These are phyloP conservation scores for Fundulus diaphanus DNA, from an alignment of 2,797 vertebrate species.

Conservation along the genomic window DNA sequence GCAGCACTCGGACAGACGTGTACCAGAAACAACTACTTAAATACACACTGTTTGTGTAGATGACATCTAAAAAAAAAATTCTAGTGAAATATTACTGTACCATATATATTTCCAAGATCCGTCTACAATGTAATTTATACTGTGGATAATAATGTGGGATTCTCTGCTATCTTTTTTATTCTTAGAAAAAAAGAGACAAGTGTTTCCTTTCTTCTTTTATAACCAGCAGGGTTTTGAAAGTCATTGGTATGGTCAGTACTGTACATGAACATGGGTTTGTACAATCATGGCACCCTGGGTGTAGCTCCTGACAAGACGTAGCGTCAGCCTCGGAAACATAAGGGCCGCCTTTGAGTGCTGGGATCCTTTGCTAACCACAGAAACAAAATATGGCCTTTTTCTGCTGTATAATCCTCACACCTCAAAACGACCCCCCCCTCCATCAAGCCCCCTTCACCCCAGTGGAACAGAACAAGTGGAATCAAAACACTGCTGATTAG, in stretches of 20 bases:
- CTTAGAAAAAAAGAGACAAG: constrained; percentile 89
- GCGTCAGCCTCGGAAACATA: constrained; percentile 66
- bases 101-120: constrained; percentile 85
- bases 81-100: constrained; percentile 84
- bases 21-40: constrained; percentile 48
- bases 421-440: constrained; percentile 1
- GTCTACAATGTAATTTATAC: constrained; percentile 99
- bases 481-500: constrained; percentile 78
- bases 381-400: constrained; percentile 76
- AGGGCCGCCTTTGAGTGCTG: constrained; percentile 67
- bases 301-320: constrained; percentile 67
- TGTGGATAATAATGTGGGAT: constrained; percentile 98
- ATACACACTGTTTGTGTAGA: constrained; percentile 73
- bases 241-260: constrained; percentile 91
- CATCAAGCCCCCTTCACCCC: constrained; percentile 22
- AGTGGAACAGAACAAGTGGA: constrained; percentile 62
- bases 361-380: constrained; percentile 82
- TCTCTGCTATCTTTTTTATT: constrained; percentile 98
- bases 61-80: constrained; percentile 59
- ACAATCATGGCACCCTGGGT: constrained; percentile 80
- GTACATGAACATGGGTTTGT: constrained; percentile 87
- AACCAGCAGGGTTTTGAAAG: constrained; percentile 94
- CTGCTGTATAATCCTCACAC: constrained; percentile 57
- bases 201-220: constrained; percentile 85
- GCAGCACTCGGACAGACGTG: constrained; percentile 49